These are phyloP conservation scores for Aplodontia rufa DNA, from an alignment of 2,113 vertebrate genomes.

Conservation along the genomic window DNA sequence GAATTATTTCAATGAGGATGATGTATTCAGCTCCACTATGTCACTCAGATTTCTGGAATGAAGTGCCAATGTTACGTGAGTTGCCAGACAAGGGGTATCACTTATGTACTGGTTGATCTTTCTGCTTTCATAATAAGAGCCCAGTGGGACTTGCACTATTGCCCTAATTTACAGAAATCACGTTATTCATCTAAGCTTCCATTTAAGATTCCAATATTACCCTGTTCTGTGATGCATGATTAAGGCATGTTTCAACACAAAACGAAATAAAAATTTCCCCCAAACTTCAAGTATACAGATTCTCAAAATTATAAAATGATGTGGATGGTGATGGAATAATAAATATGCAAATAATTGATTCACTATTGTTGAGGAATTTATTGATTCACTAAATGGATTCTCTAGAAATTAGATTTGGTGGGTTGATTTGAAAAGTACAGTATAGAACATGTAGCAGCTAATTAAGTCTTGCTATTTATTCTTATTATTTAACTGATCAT, in stretches of 20 bases:
- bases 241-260: not conserved
- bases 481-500: not conserved
- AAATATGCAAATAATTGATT: not conserved
- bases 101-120: not conserved
- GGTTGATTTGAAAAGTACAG: slow-evolving; percentile 12
- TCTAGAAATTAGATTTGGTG: not conserved
- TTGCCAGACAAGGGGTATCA: not conserved
- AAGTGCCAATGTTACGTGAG: not conserved
- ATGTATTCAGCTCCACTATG: not conserved
- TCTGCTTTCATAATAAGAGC: not conserved
- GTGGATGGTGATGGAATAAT: not conserved
- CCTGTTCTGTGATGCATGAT: not conserved
- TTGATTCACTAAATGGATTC: not conserved
- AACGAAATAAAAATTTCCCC: not conserved
- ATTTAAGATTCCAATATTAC: not conserved
- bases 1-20: not conserved
- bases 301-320: not conserved
- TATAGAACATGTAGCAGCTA: not conserved
- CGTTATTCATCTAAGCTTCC: not conserved
- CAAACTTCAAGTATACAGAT: not conserved
- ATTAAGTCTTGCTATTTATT: not conserved
- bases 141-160: not conserved
- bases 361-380: not conserved
- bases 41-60: not conserved
- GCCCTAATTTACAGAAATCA: not conserved